phyloP scores from a whole-genome alignment of 2,797 vertebrate genomes.

The Dryobates pubescens region DNA sequence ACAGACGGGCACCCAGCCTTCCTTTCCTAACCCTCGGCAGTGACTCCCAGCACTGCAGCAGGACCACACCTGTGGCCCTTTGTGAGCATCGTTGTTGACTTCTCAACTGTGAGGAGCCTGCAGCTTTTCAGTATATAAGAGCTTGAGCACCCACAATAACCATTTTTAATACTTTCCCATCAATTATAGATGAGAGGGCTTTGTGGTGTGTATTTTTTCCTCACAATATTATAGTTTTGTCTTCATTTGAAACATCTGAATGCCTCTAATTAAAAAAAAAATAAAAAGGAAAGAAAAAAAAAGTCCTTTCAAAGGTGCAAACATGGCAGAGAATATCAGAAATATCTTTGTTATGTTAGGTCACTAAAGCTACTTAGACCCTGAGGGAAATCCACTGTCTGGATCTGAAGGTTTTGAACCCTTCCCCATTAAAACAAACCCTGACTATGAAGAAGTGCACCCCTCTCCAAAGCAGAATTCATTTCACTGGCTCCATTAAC shows the following conservation, averaged over 20 bases:
- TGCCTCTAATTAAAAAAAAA: constrained; percentile 41
- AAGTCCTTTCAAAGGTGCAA: neutral
- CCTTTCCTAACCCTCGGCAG: neutral
- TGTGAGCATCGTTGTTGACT: rapidly evolving
- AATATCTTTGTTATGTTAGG: constrained; percentile 25
- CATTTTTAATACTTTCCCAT: constrained; percentile 35
- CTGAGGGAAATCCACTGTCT: constrained; percentile 13
- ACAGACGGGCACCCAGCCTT: neutral
- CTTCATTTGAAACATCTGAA: constrained; percentile 61
- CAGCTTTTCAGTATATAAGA: neutral
- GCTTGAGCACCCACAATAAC: constrained; percentile 18
- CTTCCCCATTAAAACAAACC: constrained; percentile 47
- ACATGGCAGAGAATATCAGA: neutral
- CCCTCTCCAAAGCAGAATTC: constrained; percentile 64
- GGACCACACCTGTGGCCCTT: neutral
- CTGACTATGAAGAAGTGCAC: constrained; percentile 50
- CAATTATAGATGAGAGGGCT: constrained; percentile 26
- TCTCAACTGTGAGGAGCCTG: neutral
- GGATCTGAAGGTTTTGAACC: constrained; percentile 44
- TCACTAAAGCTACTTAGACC: constrained; percentile 38
- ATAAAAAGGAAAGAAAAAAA: neutral
- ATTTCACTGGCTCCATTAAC: constrained; percentile 73
- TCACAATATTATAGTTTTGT: constrained; percentile 48
- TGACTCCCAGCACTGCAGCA: neutral
- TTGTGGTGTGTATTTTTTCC: neutral